These are phyloP conservation scores for Diphyllodes magnificus DNA, from an alignment of 2,113 vertebrate species.

Conservation along the genomic window DNA sequence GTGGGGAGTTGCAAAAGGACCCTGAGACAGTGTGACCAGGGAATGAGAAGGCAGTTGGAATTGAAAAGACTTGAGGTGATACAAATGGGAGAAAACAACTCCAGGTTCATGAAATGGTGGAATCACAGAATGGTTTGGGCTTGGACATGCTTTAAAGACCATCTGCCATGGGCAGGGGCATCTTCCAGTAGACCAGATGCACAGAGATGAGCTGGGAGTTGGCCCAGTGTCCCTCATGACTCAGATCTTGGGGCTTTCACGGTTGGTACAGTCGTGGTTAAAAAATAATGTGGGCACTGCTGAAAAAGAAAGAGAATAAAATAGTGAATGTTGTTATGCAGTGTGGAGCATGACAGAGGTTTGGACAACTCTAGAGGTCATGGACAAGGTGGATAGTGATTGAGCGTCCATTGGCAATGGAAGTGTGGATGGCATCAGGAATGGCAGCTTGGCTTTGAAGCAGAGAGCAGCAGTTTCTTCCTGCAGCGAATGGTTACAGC, in stretches of 20 bases:
- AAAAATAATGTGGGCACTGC: not conserved
- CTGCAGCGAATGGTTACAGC: fast-evolving
- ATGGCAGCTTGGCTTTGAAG: not conserved
- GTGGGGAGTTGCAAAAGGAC: not conserved
- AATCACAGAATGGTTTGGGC: not conserved
- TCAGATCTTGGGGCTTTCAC: not conserved
- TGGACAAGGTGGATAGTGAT: not conserved
- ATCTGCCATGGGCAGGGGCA: not conserved
- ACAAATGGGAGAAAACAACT: not conserved
- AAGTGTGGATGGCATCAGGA: not conserved
- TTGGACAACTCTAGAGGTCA: fast-evolving
- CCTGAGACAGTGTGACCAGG: fast-evolving
- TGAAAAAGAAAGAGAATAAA: not conserved
- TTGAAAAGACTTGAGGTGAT: not conserved
- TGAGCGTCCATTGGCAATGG: not conserved
- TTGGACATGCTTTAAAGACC: not conserved
- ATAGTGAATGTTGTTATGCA: not conserved
- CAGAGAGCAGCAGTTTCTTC: not conserved
- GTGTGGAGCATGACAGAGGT: not conserved
- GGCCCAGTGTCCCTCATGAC: fast-evolving
- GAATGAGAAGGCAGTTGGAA: not conserved
- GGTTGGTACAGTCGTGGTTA: not conserved
- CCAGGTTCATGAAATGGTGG: not conserved
- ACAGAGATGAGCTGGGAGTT: not conserved
- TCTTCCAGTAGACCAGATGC: not conserved